Percentiles rank a stretch among this genome's conserved stretches.
Conservation (phyloP, 1,140 invertebrate species). For the Drosophila eugracilis region DNA sequence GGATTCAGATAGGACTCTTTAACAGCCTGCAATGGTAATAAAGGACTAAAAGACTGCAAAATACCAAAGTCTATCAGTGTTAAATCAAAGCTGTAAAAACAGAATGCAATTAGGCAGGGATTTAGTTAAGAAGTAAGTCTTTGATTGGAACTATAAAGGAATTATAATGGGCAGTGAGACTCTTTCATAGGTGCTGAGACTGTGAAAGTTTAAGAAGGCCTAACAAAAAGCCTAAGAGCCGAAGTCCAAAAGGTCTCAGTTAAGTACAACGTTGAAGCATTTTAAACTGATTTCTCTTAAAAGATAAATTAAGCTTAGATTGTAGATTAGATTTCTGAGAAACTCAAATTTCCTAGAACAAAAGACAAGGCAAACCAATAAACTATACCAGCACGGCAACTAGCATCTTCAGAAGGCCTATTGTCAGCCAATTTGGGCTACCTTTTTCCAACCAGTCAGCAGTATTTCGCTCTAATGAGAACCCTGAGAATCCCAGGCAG, state of each 20-base stretch:
- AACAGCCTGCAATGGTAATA: neutral
- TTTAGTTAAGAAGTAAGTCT: neutral
- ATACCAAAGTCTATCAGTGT: neutral
- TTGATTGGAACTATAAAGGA: neutral
- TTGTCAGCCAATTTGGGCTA: constrained; percentile 36
- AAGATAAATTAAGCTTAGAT: too few relatives aligned
- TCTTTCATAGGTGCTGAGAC: too few relatives aligned
- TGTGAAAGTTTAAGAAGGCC: too few relatives aligned
- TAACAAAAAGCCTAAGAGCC: too few relatives aligned
- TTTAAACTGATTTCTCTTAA: too few relatives aligned
- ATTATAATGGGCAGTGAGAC: too few relatives aligned
- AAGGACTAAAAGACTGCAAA: neutral
- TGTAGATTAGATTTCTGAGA: too few relatives aligned
- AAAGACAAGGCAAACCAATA: neutral
- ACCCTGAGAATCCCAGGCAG: constrained; percentile 5
- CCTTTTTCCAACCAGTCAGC: constrained; percentile 18
- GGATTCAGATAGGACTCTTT: neutral
- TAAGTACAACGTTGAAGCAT: too few relatives aligned
- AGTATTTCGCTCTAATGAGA: constrained; percentile 29
- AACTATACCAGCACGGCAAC: neutral
- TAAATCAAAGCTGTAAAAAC: neutral
- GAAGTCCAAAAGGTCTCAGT: too few relatives aligned
- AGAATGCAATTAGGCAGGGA: neutral
- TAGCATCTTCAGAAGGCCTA: constrained; percentile 17
- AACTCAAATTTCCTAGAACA: too few relatives aligned